These are phyloP conservation scores for Lasioglossum morio DNA, from an alignment of 2,888 invertebrate genomes.

Conservation along the genomic window DNA sequence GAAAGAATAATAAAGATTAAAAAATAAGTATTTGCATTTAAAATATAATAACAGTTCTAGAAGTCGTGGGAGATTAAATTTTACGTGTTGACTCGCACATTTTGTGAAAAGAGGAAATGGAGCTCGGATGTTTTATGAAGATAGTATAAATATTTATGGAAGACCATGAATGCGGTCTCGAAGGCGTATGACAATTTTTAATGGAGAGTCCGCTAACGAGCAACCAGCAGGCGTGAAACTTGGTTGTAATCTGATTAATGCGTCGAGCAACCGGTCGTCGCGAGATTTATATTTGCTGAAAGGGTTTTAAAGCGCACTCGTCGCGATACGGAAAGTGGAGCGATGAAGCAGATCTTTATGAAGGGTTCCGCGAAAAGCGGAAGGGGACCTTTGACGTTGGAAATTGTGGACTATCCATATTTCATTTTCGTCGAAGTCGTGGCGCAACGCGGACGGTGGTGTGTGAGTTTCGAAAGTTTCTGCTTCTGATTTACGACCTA, in stretches of 20 bases:
- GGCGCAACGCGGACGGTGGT: background rate
- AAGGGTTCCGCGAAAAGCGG: slow-evolving; percentile 7
- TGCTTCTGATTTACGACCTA: background rate
- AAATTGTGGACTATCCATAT: slow-evolving; percentile 21
- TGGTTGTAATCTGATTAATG: slow-evolving; percentile 37
- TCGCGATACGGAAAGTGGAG: slow-evolving; percentile 29
- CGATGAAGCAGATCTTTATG: slow-evolving; percentile 25
- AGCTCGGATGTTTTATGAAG: background rate
- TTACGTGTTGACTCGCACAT: background rate
- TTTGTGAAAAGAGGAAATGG: background rate
- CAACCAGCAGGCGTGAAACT: slow-evolving; percentile 10
- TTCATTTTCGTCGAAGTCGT: slow-evolving; percentile 1
- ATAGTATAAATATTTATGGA: background rate
- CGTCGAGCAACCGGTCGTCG: background rate
- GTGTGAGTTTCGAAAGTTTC: background rate
- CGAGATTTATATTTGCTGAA: slow-evolving; percentile 29
- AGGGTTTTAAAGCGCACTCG: slow-evolving; percentile 6
- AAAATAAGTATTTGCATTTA: no score
- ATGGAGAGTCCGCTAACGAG: background rate
- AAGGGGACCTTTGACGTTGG: background rate
- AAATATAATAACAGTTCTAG: background rate
- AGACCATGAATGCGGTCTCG: background rate
- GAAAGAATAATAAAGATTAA: no score
- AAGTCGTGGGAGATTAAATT: background rate
- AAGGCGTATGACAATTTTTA: background rate